Percentiles rank a stretch among this genome's conserved stretches.
Conservation (phyloP, 2,113 vertebrate genomes). For the Planiliza haematocheilus region DNA sequence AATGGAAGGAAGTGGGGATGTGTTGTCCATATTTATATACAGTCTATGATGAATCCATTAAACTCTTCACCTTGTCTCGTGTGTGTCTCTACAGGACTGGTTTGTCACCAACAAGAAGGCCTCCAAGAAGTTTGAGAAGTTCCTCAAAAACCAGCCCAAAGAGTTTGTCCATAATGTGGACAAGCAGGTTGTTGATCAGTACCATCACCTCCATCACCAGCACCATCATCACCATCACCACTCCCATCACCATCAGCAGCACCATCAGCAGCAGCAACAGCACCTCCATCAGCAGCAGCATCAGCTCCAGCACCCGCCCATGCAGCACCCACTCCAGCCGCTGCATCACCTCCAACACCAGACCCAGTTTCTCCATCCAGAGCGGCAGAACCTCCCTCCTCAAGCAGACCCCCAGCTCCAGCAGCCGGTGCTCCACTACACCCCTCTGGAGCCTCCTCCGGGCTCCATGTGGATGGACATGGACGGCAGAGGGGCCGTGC, state of each 20-base stretch:
- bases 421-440: conserved; percentile 70
- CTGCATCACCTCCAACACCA: conserved; percentile 72
- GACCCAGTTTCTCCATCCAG: conserved; percentile 52
- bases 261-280: conserved; percentile 14
- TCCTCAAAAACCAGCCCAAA: conserved; percentile 87
- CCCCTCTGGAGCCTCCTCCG: conserved; percentile 61
- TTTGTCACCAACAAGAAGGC: conserved; percentile 89
- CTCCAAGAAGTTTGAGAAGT: conserved; percentile 89
- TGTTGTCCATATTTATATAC: too few species aligned
- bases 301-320: conserved; percentile 40
- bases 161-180: conserved; percentile 55
- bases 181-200: conserved; percentile 57
- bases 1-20: too few species aligned
- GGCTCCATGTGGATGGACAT: conserved; percentile 61
- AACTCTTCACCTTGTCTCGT: neutral
- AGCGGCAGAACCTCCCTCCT: conserved; percentile 47
- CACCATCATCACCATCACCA: conserved; percentile 26
- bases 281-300: conserved; percentile 12
- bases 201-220: conserved; percentile 76
- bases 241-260: conserved; percentile 68
- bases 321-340: conserved; percentile 68
- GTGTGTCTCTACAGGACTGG: conserved; percentile 86
- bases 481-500: conserved; percentile 25
- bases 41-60: too few species aligned
- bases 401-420: conserved; percentile 64